These are phyloP conservation scores for Megatriorchis doriae DNA, from an alignment of 2,113 vertebrate species.

Conservation along the genomic window DNA sequence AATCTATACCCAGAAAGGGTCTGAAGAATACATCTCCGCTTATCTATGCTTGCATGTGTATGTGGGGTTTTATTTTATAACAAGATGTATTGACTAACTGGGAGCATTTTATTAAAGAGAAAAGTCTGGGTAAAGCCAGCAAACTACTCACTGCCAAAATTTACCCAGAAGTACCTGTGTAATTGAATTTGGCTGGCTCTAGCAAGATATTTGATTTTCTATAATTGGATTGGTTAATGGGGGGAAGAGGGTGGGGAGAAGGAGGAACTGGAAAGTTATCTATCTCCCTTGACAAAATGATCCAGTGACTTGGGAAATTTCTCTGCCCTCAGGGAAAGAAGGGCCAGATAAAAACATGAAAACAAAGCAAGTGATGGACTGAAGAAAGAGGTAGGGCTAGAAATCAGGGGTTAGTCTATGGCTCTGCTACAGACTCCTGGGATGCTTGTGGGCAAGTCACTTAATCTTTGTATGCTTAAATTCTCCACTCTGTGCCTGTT, in stretches of 20 bases:
- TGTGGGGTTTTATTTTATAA: slow-evolving; percentile 18
- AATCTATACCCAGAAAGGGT: background rate
- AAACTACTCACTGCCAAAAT: slow-evolving; percentile 67
- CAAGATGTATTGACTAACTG: slow-evolving; percentile 42
- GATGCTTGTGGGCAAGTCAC: background rate
- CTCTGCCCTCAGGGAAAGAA: background rate
- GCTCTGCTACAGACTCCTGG: background rate
- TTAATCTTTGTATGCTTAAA: background rate
- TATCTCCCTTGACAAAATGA: slow-evolving; percentile 55
- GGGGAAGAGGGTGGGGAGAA: slow-evolving; percentile 36
- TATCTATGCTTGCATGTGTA: background rate
- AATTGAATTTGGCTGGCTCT: slow-evolving; percentile 64
- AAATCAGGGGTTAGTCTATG: background rate
- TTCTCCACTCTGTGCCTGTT: background rate
- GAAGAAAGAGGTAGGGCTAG: background rate
- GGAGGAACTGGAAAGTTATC: slow-evolving; percentile 41
- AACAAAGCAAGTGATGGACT: slow-evolving; percentile 24
- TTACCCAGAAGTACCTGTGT: slow-evolving; percentile 63
- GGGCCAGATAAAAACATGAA: background rate
- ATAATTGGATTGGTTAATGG: slow-evolving; percentile 69
- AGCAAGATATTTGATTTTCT: slow-evolving; percentile 70
- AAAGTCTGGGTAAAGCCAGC: slow-evolving; percentile 42
- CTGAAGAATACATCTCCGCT: background rate
- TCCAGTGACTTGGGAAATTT: slow-evolving; percentile 41
- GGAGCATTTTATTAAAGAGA: slow-evolving; percentile 51